These are phyloP conservation scores for Balanococcus diminutus DNA, from an alignment of 2,888 invertebrate genomes.

Conservation along the genomic window DNA sequence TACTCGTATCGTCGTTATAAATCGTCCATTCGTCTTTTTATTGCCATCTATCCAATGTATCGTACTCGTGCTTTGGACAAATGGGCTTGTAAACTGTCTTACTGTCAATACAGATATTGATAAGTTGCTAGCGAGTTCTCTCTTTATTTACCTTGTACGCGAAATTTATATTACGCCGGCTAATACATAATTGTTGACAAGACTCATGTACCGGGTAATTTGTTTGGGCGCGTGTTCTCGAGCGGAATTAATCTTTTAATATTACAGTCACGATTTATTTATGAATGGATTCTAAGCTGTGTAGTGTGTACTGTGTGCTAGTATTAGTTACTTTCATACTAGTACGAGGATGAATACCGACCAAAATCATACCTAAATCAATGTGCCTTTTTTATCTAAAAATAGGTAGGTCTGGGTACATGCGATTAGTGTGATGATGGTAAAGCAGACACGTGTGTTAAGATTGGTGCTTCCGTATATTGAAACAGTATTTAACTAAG, in stretches of 20 bases:
- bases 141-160: background rate
- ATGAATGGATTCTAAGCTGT: background rate
- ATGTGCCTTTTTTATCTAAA: background rate
- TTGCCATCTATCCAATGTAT: too few relatives aligned
- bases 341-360: background rate
- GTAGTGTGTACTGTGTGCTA: background rate
- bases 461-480: background rate
- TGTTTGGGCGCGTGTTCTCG: slow-evolving; percentile 28
- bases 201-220: slow-evolving; percentile 19
- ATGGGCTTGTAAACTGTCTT: background rate
- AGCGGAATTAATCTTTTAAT: slow-evolving; percentile 16
- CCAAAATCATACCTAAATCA: background rate
- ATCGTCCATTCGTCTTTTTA: background rate
- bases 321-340: background rate
- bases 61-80: background rate
- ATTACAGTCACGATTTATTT: slow-evolving; percentile 22
- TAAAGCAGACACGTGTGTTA: background rate
- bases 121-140: background rate
- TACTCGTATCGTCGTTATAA: background rate
- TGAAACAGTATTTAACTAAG: background rate
- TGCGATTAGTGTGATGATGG: too few relatives aligned
- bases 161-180: background rate
- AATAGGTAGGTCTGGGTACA: background rate
- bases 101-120: background rate
- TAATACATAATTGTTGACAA: background rate